Base-by-base conservation (phyloP, 2,113 vertebrate species). In the Myanophis thanlyinensis region DNA sequence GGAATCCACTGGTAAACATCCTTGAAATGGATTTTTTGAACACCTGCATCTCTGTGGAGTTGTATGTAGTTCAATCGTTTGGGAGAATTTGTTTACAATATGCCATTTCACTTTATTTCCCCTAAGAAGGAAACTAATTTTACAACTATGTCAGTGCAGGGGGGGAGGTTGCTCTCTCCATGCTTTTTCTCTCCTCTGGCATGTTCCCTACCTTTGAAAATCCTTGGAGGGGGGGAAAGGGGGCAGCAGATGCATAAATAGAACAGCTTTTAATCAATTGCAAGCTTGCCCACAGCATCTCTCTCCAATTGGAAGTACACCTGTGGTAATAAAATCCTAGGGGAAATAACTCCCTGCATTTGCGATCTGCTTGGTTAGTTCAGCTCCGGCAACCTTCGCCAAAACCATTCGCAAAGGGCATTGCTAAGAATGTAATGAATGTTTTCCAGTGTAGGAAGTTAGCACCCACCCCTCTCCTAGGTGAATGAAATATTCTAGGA, bases 241-340 rank as follows among this genome's bases (percentile, higher is more conserved):
- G 51, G 9, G 85, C 94, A 96, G 85, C 94, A 96, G 91, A 91
- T 94, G 92, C 92, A 95, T 46, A 90, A 95, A 93, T 1, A 92
- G 56, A 92, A 91, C 0, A 73, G 85, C 85, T 93, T 67, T 47
- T 91, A 67, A 87, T 90, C 92, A 47, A 93, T 3, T n/a, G 88
- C 91, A 13, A 0, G 0, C 9, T 30, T 91, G 25, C 93, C 93
- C 91, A 85, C 0, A 87, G 62, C 84, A 1, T 9, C 11, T 27
- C 11, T 27, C 85, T 89, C 62, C 62, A 87, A 87, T 62, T 27
- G 89, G 52, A 1, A 88, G 48, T 54, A 40, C 94, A 94, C 94
- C 90, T 94, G 95, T 67, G 88, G 86, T 49, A 90, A 91, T 91
- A 94, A 95, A 93, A 96, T 27, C 94, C 47, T 10, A 11, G 4